Percentiles rank a stretch among this genome's conserved stretches.
phyloP scores from a whole-genome alignment of 2,797 vertebrate species.

The Sebastes nivosus region DNA sequence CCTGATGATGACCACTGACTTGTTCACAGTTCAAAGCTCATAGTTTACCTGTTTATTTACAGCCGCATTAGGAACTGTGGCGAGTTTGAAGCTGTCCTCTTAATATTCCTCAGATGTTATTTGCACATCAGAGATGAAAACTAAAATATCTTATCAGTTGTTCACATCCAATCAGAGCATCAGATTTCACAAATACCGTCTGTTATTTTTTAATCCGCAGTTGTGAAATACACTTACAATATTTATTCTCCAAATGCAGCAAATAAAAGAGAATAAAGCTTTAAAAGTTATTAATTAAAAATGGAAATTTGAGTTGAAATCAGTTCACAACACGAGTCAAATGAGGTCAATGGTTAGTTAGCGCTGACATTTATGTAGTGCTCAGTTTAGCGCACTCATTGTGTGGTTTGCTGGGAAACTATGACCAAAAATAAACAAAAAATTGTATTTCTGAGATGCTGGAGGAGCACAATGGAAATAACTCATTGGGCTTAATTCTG shows the following conservation, averaged over 20 bases:
- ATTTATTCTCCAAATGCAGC: neutral
- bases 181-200: neutral
- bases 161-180: neutral
- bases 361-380: neutral
- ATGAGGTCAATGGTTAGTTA: neutral
- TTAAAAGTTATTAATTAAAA: neutral
- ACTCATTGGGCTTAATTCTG: neutral
- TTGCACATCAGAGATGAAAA: neutral
- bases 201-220: rapidly evolving
- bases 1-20: neutral
- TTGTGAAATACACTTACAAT: neutral
- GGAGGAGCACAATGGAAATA: neutral
- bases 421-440: neutral
- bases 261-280: neutral
- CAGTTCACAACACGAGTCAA: neutral
- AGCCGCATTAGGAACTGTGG: neutral
- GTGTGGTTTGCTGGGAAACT: neutral
- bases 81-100: neutral
- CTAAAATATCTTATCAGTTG: neutral
- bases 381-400: neutral
- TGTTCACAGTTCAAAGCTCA: neutral
- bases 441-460: neutral
- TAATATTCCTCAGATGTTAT: too few relatives aligned
- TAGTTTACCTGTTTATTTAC: neutral
- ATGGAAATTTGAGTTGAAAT: neutral